These are phyloP conservation scores for Siniperca knerii DNA, from an alignment of 2,113 vertebrate species.

Conservation along the genomic window DNA sequence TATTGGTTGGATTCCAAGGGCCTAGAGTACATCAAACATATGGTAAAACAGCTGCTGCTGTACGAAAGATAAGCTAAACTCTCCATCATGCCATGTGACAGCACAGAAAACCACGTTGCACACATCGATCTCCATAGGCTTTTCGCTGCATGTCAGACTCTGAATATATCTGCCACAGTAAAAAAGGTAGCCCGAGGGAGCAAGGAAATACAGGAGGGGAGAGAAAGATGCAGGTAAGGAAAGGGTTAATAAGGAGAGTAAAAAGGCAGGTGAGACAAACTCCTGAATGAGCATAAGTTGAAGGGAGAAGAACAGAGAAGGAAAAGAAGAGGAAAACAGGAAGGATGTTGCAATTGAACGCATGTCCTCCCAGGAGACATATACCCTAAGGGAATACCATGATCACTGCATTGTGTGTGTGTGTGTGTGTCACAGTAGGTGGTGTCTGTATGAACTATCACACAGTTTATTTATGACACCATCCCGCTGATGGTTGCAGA, in stretches of 20 bases:
- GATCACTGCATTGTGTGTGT: constrained; percentile 59
- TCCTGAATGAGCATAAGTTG: constrained; percentile 49
- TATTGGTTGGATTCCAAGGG: constrained; percentile 67
- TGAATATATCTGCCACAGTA: constrained; percentile 74
- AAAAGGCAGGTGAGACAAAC: constrained; percentile 60
- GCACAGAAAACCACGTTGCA: constrained; percentile 63
- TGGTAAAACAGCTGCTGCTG: constrained; percentile 71
- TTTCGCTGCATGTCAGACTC: constrained; percentile 63
- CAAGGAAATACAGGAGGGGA: constrained; percentile 12
- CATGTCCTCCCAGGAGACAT: constrained; percentile 63
- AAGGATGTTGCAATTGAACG: constrained; percentile 60
- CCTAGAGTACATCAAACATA: constrained; percentile 71
- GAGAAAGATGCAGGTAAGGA: constrained; percentile 29
- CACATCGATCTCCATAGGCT: constrained; percentile 74
- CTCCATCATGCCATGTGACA: constrained; percentile 74
- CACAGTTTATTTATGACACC: constrained; percentile 80
- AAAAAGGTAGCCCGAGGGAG: constrained; percentile 64
- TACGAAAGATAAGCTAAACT: constrained; percentile 70
- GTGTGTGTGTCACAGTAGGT: constrained; percentile 64
- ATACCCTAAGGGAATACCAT: constrained; percentile 65
- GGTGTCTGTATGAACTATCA: constrained; percentile 74
- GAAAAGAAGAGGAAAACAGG: constrained; percentile 45
- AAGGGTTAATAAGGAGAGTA: constrained; percentile 60
- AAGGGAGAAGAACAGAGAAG: constrained; percentile 1
- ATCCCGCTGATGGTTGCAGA: constrained; percentile 60